A percentile compares a stretch with the other conserved stretches of the same genome.
Conservation (phyloP, 2,888 invertebrate genomes). For the Pteria penguin region DNA sequence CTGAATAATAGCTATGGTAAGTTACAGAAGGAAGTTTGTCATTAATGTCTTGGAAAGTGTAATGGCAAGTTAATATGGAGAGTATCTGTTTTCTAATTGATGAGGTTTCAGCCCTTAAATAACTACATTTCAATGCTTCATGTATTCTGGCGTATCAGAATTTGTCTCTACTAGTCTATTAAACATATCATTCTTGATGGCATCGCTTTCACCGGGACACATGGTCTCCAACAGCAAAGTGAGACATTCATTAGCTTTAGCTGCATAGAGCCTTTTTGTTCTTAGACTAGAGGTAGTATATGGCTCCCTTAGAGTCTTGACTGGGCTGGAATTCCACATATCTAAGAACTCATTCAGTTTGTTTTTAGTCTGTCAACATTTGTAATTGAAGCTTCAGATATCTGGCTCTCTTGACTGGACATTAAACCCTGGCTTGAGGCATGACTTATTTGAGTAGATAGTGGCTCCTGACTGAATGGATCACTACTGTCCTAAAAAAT, state of each 20-base stretch:
- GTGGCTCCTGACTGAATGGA: not conserved
- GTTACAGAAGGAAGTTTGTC: slow-evolving; percentile 1
- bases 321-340: slow-evolving; percentile 6
- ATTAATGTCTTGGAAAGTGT: slow-evolving; percentile 7
- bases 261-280: slow-evolving; percentile 7
- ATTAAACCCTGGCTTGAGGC: not conserved
- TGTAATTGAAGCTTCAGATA: slow-evolving; percentile 9
- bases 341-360: slow-evolving; percentile 9
- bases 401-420: slow-evolving; percentile 4
- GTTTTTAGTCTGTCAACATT: not conserved
- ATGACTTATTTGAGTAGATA: not conserved
- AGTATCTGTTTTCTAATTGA: slow-evolving; percentile 3
- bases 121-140: slow-evolving; percentile 1
- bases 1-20: slow-evolving; percentile 4
- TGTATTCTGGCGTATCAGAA: not conserved
- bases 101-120: slow-evolving; percentile 14
- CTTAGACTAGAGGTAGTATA: not conserved
- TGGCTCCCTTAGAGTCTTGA: not conserved
- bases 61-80: not conserved
- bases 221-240: slow-evolving; percentile 17
- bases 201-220: slow-evolving; percentile 11
- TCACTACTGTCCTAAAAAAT: not conserved
- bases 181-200: not conserved
- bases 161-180: not conserved
- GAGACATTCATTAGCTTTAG: slow-evolving; percentile 18